Evolutionary conservation across 1,140 invertebrate species (phyloP).

Genomic region (Proctacanthus coquilletti): DNA sequence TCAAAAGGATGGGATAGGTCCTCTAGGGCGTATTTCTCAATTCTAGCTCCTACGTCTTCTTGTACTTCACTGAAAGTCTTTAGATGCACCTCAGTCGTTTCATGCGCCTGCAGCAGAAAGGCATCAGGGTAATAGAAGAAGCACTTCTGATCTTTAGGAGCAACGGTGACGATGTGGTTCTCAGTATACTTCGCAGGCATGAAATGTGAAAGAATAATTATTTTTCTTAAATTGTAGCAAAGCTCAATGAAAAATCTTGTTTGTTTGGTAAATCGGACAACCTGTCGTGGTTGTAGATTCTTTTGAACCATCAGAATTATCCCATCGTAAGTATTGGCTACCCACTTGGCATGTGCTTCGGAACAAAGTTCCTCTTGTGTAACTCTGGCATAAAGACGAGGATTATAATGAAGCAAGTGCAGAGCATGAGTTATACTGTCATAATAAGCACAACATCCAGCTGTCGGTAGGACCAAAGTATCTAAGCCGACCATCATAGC

Average conservation of each 20-base stretch:
- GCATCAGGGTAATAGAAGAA: background rate
- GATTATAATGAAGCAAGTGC: constrained; percentile 12
- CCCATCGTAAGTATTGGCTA: constrained; percentile 18
- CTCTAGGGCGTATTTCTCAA: constrained; percentile 10
- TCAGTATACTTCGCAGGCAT: too few species aligned
- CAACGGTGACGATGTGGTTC: too few species aligned
- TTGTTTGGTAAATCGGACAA: too few species aligned
- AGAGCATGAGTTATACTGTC: constrained; percentile 13
- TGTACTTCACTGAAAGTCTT: background rate
- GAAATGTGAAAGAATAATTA: too few species aligned
- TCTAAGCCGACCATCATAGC: constrained; percentile 19
- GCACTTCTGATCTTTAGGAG: too few species aligned
- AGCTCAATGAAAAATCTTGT: too few species aligned
- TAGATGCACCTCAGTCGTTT: background rate
- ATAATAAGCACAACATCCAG: constrained; percentile 14
- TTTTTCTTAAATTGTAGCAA: too few species aligned
- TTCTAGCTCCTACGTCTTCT: background rate
- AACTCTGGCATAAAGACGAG: background rate
- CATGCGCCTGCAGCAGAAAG: background rate
- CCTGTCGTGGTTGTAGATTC: too few species aligned
- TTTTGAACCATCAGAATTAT: background rate
- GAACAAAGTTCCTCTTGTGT: constrained; percentile 1
- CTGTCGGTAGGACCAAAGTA: constrained; percentile 16
- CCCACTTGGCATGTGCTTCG: constrained; percentile 16
- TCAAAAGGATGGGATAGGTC: constrained; percentile 12